Evolutionary conservation across 2,888 invertebrate species (phyloP).

Genomic region (Pemphredon lugubris): DNA sequence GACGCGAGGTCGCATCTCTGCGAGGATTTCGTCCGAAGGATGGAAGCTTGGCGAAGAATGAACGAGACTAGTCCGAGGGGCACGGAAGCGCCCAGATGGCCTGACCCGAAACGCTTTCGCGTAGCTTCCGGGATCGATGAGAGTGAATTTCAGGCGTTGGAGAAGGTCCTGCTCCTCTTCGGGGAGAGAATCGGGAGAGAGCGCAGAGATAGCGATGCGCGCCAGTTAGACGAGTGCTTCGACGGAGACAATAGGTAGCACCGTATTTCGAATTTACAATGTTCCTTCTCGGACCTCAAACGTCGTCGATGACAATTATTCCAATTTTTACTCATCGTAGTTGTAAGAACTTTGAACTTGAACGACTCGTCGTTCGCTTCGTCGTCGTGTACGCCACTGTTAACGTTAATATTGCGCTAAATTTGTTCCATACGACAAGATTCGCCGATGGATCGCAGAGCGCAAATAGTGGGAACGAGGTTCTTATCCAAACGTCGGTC

Average conservation of each 20-base stretch:
- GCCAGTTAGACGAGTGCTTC: conserved; percentile 84
- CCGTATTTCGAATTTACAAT: too few species aligned
- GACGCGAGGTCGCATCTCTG: conserved; percentile 87
- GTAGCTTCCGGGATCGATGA: conserved; percentile 71
- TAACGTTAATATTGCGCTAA: neutral
- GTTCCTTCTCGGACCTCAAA: too few species aligned
- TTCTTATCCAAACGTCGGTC: conserved; percentile 91
- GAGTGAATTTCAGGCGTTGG: conserved; percentile 83
- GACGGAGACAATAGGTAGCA: conserved; percentile 83
- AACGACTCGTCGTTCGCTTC: too few species aligned
- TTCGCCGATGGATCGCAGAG: conserved; percentile 24
- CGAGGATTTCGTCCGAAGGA: conserved; percentile 91
- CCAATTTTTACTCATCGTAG: too few species aligned
- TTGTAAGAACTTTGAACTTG: too few species aligned
- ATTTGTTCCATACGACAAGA: conserved; percentile 22
- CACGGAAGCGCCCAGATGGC: conserved; percentile 67
- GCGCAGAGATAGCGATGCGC: conserved; percentile 83
- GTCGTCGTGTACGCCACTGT: too few species aligned
- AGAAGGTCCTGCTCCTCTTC: conserved; percentile 82
- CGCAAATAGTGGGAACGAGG: conserved; percentile 81
- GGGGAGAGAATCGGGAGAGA: conserved; percentile 83
- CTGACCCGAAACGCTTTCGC: conserved; percentile 5
- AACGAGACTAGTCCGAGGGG: conserved; percentile 84
- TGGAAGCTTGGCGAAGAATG: conserved; percentile 93
- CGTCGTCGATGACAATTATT: too few species aligned